Conservation (phyloP, 2,113 vertebrate genomes). For the Loxodonta africana region DNA sequence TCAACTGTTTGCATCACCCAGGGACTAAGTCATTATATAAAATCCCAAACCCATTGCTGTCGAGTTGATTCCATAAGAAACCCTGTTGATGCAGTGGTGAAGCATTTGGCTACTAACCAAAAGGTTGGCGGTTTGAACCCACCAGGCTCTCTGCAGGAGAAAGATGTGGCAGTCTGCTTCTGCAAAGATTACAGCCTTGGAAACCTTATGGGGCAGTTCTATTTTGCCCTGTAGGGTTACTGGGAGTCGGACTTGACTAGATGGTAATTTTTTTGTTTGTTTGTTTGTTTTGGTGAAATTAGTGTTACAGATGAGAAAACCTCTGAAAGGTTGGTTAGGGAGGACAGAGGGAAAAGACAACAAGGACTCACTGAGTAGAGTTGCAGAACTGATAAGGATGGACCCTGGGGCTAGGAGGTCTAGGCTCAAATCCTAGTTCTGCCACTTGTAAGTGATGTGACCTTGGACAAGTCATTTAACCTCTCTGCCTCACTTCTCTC, state of each 20-base stretch:
- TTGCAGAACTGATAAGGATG: neutral
- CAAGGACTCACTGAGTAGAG: neutral
- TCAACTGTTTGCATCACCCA: neutral
- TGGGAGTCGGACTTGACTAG: neutral
- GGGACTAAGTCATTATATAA: neutral
- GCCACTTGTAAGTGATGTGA: neutral
- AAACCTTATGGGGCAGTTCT: neutral
- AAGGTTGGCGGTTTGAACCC: neutral
- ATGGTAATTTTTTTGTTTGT: neutral
- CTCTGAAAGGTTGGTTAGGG: neutral
- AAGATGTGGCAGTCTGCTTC: neutral
- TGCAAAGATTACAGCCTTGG: neutral
- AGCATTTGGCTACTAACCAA: no score
- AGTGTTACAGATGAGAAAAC: neutral
- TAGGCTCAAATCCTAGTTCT: neutral
- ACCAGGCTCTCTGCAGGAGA: neutral
- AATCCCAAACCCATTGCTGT: no score
- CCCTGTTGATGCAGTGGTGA: neutral
- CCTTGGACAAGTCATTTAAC: neutral
- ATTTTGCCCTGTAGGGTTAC: neutral
- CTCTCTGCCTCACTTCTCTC: neutral
- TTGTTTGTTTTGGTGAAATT: neutral
- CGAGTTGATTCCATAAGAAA: neutral
- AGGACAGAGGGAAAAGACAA: no score
- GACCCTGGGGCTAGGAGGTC: fast-evolving